These are phyloP conservation scores for Rhopalosiphum padi DNA, from an alignment of 1,140 invertebrate genomes.

Conservation along the genomic window DNA sequence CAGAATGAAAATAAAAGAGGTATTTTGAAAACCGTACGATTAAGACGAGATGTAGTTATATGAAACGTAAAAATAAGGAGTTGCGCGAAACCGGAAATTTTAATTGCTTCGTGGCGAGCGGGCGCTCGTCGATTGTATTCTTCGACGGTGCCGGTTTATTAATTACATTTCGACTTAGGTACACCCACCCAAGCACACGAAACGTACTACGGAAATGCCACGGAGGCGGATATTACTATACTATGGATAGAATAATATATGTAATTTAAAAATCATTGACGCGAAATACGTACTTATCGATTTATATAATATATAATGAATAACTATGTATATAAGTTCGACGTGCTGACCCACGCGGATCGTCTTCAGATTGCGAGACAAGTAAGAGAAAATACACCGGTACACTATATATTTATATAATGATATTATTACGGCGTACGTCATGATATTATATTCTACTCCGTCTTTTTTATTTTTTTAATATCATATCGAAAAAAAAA, in stretches of 20 bases:
- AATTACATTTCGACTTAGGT: background rate
- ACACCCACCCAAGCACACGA: background rate
- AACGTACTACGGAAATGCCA: background rate
- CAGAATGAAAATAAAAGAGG: background rate
- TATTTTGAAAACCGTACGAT: background rate
- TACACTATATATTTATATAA: background rate
- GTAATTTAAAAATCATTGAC: background rate
- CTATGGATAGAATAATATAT: background rate
- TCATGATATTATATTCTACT: background rate
- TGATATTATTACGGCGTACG: background rate
- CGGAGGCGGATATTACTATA: background rate
- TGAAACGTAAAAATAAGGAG: background rate
- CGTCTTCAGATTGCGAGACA: background rate
- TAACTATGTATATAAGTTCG: too few species aligned
- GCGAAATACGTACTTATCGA: background rate
- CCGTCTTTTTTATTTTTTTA: background rate
- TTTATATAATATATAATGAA: background rate
- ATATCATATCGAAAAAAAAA: constrained; percentile 22
- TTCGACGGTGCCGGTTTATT: background rate
- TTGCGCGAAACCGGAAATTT: background rate
- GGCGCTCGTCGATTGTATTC: background rate
- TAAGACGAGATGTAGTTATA: background rate
- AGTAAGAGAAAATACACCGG: background rate
- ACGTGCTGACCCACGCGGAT: background rate
- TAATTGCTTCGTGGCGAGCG: constrained; percentile 1